These are phyloP conservation scores for Orthosia cruda DNA, from an alignment of 2,888 invertebrate species.

Conservation along the genomic window DNA sequence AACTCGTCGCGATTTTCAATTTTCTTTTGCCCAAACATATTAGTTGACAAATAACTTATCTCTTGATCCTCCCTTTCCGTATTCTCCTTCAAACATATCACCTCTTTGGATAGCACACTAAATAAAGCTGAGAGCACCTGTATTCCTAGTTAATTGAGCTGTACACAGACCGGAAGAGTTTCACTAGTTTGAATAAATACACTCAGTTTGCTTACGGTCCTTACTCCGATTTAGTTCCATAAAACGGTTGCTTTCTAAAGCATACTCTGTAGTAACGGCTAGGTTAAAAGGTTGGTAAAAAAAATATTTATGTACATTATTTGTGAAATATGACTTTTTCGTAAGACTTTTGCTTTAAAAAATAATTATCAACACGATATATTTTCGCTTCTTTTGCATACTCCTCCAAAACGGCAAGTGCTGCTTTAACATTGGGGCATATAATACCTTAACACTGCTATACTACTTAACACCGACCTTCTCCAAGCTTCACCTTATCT, in stretches of 20 bases:
- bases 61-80: no score
- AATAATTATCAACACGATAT: no score
- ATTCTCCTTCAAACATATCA: not conserved
- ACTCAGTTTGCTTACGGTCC: not conserved
- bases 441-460: not conserved
- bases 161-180: constrained; percentile 7
- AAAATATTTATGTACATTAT: no score
- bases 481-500: not conserved
- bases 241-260: no score
- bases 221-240: no score
- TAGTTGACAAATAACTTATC: not conserved
- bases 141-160: constrained; percentile 8
- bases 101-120: constrained; percentile 6
- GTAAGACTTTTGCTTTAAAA: no score
- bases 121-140: not conserved
- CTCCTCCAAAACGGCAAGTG: no score
- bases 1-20: not conserved
- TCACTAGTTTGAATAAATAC: not conserved
- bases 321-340: no score
- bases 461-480: constrained; percentile 5
- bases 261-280: no score
- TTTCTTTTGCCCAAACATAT: not conserved
- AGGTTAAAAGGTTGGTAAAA: no score
- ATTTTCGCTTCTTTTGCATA: no score
- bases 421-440: no score